Percentiles rank a stretch among this genome's conserved stretches.
These are phyloP conservation scores for Antigone vipio DNA, from an alignment of 2,113 vertebrate species.

Conservation along the genomic window DNA sequence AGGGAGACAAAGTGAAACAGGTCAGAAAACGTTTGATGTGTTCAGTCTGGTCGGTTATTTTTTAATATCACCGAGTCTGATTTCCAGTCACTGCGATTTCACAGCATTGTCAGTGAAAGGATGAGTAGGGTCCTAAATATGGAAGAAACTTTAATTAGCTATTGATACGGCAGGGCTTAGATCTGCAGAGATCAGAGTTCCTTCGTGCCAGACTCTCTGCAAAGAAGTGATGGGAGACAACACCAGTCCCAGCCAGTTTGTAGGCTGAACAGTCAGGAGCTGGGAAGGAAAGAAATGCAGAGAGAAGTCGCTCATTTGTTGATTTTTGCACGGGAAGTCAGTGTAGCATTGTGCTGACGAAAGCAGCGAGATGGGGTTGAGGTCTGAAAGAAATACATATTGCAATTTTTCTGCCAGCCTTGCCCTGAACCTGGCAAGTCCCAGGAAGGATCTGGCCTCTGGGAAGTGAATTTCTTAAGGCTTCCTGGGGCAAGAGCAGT, in stretches of 20 bases:
- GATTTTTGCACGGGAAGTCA: neutral
- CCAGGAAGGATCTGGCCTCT: neutral
- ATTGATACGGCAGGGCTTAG: conserved; percentile 22
- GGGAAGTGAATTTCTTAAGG: neutral
- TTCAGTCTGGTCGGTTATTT: neutral
- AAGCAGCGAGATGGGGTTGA: neutral
- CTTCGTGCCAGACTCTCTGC: neutral
- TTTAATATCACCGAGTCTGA: neutral
- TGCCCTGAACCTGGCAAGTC: neutral
- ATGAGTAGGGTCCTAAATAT: conserved; percentile 2
- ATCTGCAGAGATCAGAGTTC: conserved; percentile 18
- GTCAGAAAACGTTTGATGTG: conserved; percentile 13
- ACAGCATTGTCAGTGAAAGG: neutral
- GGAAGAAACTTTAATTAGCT: conserved; percentile 37
- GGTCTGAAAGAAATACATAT: neutral
- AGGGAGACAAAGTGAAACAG: conserved; percentile 44
- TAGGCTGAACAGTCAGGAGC: neutral
- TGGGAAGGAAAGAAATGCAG: neutral
- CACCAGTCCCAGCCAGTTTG: neutral
- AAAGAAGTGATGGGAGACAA: neutral
- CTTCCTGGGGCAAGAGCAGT: neutral
- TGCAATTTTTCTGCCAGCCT: neutral
- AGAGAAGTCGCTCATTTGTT: neutral
- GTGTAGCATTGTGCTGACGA: neutral
- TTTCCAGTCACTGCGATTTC: neutral